phyloP scores from a whole-genome alignment of 2,888 invertebrate species.

The Lapara coniferarum region DNA sequence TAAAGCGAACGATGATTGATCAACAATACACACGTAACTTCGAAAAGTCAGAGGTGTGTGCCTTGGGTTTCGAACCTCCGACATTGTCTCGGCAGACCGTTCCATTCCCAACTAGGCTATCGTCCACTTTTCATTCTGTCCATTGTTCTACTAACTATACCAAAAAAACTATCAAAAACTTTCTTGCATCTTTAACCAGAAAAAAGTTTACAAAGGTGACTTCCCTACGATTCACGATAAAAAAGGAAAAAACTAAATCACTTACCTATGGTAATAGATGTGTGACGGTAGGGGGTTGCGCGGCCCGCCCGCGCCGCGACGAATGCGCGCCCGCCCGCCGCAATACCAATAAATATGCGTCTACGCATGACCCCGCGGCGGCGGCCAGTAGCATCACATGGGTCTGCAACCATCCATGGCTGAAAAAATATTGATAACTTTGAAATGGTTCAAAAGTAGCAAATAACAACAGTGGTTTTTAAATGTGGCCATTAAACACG shows the following conservation, averaged over 20 bases:
- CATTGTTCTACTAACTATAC: too few relatives aligned
- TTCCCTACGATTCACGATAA: background rate
- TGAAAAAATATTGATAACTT: background rate
- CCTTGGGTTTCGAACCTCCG: too few relatives aligned
- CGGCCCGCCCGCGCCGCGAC: conserved; percentile 75
- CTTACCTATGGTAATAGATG: conserved; percentile 35
- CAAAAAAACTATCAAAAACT: too few relatives aligned
- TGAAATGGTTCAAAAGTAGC: background rate
- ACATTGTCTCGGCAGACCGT: too few relatives aligned
- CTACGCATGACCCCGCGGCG: conserved; percentile 57
- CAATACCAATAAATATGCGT: conserved; percentile 75
- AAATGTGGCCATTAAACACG: too few relatives aligned
- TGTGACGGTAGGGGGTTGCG: conserved; percentile 56
- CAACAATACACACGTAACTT: too few relatives aligned
- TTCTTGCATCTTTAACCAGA: too few relatives aligned
- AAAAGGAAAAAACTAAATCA: conserved; percentile 26
- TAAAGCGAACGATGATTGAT: too few relatives aligned
- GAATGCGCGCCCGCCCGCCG: conserved; percentile 59
- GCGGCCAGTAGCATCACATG: conserved; percentile 54
- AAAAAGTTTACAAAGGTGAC: too few relatives aligned
- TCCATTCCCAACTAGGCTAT: too few relatives aligned
- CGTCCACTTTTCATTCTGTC: too few relatives aligned
- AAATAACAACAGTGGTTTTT: background rate
- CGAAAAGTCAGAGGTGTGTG: too few relatives aligned
- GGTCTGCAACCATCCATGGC: conserved; percentile 47